Conservation (phyloP, 2,113 vertebrate species). For the Lagopus muta region DNA sequence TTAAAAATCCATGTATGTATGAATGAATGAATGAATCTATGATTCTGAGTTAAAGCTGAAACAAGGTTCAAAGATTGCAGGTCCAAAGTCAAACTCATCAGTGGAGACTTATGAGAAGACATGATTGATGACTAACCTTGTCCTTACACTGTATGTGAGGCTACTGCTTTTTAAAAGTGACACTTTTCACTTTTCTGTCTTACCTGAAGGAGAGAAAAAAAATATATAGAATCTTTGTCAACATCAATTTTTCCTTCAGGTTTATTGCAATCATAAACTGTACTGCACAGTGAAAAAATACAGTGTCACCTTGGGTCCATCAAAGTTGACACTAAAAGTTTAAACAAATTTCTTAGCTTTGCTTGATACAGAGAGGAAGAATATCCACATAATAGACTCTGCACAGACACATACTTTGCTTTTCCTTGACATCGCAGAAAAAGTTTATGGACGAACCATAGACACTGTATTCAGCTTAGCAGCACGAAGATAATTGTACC, state of each 20-base stretch:
- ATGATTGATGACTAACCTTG: conserved; percentile 33
- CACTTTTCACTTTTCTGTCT: conserved; percentile 57
- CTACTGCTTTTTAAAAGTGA: conserved; percentile 61
- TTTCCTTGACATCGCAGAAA: neutral
- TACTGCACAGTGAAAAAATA: conserved; percentile 30
- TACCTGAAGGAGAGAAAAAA: conserved; percentile 47
- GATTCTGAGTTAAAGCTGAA: conserved; percentile 14
- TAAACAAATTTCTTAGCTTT: conserved; percentile 63
- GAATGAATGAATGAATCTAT: conserved; percentile 40
- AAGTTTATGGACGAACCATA: conserved; percentile 17
- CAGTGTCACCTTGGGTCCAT: conserved; percentile 46
- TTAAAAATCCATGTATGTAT: conserved; percentile 56
- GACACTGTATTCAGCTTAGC: neutral
- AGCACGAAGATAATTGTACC: neutral
- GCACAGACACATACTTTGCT: neutral
- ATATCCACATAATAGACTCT: neutral
- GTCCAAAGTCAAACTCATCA: conserved; percentile 42
- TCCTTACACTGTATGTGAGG: neutral
- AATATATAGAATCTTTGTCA: conserved; percentile 61
- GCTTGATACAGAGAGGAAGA: neutral
- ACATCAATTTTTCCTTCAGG: conserved; percentile 55
- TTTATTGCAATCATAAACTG: conserved; percentile 68
- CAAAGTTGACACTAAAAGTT: conserved; percentile 69
- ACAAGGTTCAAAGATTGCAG: conserved; percentile 26
- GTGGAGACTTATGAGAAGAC: conserved; percentile 43